Evolutionary conservation across 2,797 vertebrate genomes (phyloP).

Genomic region (Tamandua tetradactyla): DNA sequence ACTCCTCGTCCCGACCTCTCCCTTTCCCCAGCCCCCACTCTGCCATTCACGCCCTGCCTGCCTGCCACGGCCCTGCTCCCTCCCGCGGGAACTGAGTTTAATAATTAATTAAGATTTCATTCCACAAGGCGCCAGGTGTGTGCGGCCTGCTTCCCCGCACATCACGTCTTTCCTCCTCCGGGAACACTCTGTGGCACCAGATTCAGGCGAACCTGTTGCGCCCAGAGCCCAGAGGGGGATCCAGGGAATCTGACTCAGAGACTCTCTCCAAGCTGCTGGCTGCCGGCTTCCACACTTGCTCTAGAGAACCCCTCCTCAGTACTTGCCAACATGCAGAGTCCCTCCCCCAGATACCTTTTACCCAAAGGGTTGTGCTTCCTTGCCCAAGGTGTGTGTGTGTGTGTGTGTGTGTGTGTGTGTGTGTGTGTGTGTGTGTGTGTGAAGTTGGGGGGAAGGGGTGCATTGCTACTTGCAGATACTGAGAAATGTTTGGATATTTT

Average conservation of each 20-base stretch:
- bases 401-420: too few species aligned
- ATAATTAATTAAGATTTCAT: constrained; percentile 81
- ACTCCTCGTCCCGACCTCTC: not conserved
- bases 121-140: constrained; percentile 79
- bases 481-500: constrained; percentile 55
- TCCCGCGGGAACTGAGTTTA: constrained; percentile 76
- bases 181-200: not conserved
- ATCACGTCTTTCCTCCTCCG: constrained; percentile 30
- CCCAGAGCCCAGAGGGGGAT: not conserved
- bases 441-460: not conserved
- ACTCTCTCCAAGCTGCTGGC: not conserved
- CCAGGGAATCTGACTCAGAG: not conserved
- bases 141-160: constrained; percentile 60
- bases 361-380: constrained; percentile 30
- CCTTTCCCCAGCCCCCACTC: constrained; percentile 26
- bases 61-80: not conserved
- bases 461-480: not conserved
- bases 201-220: not conserved
- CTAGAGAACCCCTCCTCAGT: not conserved
- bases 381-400: not conserved
- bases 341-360: constrained; percentile 7
- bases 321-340: not conserved
- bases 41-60: constrained; percentile 27
- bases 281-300: not conserved
- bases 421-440: not conserved